Evolutionary conservation across 1,140 invertebrate species (phyloP).

Genomic region (Diorhabda sublineata): DNA sequence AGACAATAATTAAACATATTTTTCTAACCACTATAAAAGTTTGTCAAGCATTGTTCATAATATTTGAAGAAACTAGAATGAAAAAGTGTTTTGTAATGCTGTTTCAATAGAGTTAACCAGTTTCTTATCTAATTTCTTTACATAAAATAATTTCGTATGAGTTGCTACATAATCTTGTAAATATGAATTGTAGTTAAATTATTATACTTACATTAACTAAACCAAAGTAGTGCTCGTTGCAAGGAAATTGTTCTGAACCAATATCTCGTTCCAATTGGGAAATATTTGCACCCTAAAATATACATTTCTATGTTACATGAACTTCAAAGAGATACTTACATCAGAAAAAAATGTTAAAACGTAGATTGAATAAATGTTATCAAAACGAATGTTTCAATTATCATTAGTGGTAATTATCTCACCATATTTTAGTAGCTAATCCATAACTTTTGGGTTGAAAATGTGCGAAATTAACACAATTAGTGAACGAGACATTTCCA

Average conservation of each 20-base stretch:
- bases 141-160: too few species aligned
- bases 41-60: too few species aligned
- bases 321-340: neutral
- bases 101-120: too few species aligned
- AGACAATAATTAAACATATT: too few species aligned
- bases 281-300: slow-evolving; percentile 87
- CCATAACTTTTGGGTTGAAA: slow-evolving; percentile 46
- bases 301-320: slow-evolving; percentile 13
- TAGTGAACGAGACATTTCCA: slow-evolving; percentile 42
- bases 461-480: slow-evolving; percentile 41
- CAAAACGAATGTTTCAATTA: neutral
- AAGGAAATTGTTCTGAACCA: slow-evolving; percentile 93
- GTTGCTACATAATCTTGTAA: too few species aligned
- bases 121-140: too few species aligned
- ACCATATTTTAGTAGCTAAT: slow-evolving; percentile 48
- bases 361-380: slow-evolving; percentile 17
- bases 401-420: slow-evolving; percentile 23
- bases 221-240: slow-evolving; percentile 98
- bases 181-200: too few species aligned
- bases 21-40: too few species aligned
- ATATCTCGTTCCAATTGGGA: slow-evolving; percentile 98
- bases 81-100: too few species aligned
- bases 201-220: slow-evolving; percentile 86
- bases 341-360: slow-evolving; percentile 13
- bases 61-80: too few species aligned